phyloP scores from a whole-genome alignment of 2,888 invertebrate species.

The Anoncus sp. region DNA sequence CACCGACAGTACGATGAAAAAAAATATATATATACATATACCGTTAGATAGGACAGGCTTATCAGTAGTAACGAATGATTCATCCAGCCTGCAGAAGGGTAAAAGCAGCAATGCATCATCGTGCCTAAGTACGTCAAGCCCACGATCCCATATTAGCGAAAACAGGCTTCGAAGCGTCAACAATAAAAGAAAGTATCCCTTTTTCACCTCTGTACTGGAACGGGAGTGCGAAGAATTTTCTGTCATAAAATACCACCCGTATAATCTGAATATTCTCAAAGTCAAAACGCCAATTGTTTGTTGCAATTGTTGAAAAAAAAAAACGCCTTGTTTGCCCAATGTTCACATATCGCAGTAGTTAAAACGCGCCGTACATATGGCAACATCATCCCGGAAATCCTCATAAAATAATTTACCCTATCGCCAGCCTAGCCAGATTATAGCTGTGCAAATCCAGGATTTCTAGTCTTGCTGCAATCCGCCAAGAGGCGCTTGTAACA shows the following conservation, averaged over 20 bases:
- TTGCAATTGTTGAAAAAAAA: background rate
- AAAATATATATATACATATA: slow-evolving; percentile 6
- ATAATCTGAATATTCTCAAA: background rate
- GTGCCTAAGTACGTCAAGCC: background rate
- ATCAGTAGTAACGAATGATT: slow-evolving; percentile 43
- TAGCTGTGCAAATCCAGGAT: slow-evolving; percentile 31
- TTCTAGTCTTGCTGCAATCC: slow-evolving; percentile 26
- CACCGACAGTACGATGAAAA: slow-evolving; percentile 17
- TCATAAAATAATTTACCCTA: slow-evolving; percentile 42
- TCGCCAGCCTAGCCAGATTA: slow-evolving; percentile 4
- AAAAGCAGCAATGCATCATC: background rate
- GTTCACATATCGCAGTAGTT: slow-evolving; percentile 1
- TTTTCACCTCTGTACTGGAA: too few species aligned
- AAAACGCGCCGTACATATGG: background rate
- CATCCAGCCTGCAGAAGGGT: slow-evolving; percentile 15
- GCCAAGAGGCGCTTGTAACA: slow-evolving; percentile 28
- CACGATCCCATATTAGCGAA: slow-evolving; percentile 3
- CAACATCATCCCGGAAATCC: slow-evolving; percentile 30
- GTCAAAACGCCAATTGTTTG: background rate
- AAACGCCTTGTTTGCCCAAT: background rate
- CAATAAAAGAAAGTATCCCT: too few species aligned
- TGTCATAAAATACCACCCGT: background rate
- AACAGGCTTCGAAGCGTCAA: background rate
- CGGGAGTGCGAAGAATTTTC: background rate
- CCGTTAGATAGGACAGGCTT: slow-evolving; percentile 35